Evolutionary conservation across 2,888 invertebrate species (phyloP).

Genomic region (Andrena marginata): DNA sequence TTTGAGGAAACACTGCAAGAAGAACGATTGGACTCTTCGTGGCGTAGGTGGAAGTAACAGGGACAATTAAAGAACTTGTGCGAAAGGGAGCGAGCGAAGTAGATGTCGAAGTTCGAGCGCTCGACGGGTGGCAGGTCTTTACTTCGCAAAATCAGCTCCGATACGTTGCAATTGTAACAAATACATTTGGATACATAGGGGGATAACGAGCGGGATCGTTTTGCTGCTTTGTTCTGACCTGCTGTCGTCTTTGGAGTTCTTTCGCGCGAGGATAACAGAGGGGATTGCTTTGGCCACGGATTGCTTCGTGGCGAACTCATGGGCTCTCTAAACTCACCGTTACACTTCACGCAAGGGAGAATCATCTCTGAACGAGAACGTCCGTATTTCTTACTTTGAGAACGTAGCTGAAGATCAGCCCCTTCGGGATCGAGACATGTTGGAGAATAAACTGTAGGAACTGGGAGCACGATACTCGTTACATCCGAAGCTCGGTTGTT

Average conservation of each 20-base stretch:
- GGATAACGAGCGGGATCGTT: constrained; percentile 47
- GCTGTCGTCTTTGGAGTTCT: background rate
- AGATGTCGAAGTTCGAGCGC: constrained; percentile 77
- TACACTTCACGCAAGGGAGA: constrained; percentile 76
- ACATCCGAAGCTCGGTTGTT: constrained; percentile 47
- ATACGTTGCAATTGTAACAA: constrained; percentile 82
- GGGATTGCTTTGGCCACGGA: constrained; percentile 27
- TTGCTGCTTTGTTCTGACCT: background rate
- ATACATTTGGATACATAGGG: constrained; percentile 65
- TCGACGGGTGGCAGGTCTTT: constrained; percentile 77
- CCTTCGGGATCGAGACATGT: constrained; percentile 16
- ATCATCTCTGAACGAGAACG: constrained; percentile 80
- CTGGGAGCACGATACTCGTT: constrained; percentile 29
- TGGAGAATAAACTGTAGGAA: constrained; percentile 49
- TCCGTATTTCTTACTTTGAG: constrained; percentile 75
- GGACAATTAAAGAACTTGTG: constrained; percentile 80
- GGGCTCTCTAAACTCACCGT: constrained; percentile 76
- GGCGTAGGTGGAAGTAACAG: constrained; percentile 69
- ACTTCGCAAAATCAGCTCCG: constrained; percentile 79
- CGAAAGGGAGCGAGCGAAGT: constrained; percentile 78
- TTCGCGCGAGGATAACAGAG: constrained; percentile 38
- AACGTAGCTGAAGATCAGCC: constrained; percentile 12
- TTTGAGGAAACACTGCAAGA: constrained; percentile 23
- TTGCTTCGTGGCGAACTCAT: background rate
- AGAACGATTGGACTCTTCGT: constrained; percentile 17